A percentile compares a stretch with the other conserved stretches of the same genome.
Conservation (phyloP, 1,140 invertebrate species). For the Propsilocerus akamusi region DNA sequence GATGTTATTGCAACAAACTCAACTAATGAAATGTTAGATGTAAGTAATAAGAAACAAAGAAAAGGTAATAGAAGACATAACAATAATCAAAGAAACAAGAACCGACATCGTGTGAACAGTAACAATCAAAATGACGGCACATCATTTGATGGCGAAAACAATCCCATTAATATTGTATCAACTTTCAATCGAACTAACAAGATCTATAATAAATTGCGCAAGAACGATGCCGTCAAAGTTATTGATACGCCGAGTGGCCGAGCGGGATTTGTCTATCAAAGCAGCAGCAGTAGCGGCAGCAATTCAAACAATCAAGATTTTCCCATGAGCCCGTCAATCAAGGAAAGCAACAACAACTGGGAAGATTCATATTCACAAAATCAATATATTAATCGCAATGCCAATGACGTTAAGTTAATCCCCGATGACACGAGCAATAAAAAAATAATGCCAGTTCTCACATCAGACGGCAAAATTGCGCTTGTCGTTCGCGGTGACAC, state of each 20-base stretch:
- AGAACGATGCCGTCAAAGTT: slow-evolving; percentile 24
- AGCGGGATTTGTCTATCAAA: slow-evolving; percentile 23
- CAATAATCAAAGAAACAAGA: neutral
- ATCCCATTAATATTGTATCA: neutral
- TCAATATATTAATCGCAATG: slow-evolving; percentile 1
- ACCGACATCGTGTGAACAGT: neutral
- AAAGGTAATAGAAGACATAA: slow-evolving; percentile 3
- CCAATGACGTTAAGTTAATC: neutral
- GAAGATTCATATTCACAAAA: slow-evolving; percentile 14
- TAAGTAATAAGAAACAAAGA: slow-evolving; percentile 1
- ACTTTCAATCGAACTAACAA: neutral
- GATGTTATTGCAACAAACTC: neutral
- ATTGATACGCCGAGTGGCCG: slow-evolving; percentile 22
- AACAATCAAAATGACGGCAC: neutral
- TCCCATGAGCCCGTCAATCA: neutral
- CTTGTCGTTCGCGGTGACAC: slow-evolving; percentile 23
- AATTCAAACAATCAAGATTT: slow-evolving; percentile 1
- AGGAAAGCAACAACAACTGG: slow-evolving; percentile 2
- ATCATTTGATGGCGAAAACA: neutral
- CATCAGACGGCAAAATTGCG: slow-evolving; percentile 25
- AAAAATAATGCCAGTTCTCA: slow-evolving; percentile 24
- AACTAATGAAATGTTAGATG: slow-evolving; percentile 3
- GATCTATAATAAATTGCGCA: slow-evolving; percentile 14
- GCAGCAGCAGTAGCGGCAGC: slow-evolving; percentile 12
- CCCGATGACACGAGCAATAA: slow-evolving; percentile 5